A percentile compares a stretch with the other conserved stretches of the same genome.
Evolutionary conservation across 2,113 vertebrate species (phyloP).

Genomic region (Marmota flaviventris): DNA sequence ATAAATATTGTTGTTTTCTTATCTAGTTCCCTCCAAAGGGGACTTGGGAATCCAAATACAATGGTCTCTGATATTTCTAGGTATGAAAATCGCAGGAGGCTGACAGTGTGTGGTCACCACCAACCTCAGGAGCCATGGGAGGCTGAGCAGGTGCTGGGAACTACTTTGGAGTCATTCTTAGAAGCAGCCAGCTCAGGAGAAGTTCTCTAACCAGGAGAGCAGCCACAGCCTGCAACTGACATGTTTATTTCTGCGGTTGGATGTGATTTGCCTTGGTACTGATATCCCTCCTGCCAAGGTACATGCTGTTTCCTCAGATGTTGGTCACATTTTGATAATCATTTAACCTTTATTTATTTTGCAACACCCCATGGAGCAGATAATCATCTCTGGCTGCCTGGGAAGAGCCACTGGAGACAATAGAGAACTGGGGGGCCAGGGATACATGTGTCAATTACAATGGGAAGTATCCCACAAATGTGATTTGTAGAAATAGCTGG

Average conservation of each 20-base stretch:
- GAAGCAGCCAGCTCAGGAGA: not conserved
- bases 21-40: not conserved
- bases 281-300: constrained; percentile 64
- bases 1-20: not conserved
- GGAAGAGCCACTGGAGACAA: not conserved
- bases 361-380: not conserved
- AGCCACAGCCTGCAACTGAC: not conserved
- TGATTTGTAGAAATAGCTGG: not conserved
- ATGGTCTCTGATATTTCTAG: not conserved
- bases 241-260: constrained; percentile 58
- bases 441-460: not conserved
- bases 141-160: not conserved
- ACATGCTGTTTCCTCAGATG: constrained; percentile 76
- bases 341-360: constrained; percentile 80
- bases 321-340: constrained; percentile 75
- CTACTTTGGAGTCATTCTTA: not conserved
- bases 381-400: constrained; percentile 56
- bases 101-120: not conserved
- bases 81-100: not conserved
- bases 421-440: not conserved
- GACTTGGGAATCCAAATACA: not conserved
- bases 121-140: rapidly evolving
- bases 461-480: not conserved
- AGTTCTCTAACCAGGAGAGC: not conserved
- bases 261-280: constrained; percentile 66